Percentiles rank a stretch among this genome's conserved stretches.
Conservation (phyloP, 2,888 invertebrate genomes). For the Cryptus armator region DNA sequence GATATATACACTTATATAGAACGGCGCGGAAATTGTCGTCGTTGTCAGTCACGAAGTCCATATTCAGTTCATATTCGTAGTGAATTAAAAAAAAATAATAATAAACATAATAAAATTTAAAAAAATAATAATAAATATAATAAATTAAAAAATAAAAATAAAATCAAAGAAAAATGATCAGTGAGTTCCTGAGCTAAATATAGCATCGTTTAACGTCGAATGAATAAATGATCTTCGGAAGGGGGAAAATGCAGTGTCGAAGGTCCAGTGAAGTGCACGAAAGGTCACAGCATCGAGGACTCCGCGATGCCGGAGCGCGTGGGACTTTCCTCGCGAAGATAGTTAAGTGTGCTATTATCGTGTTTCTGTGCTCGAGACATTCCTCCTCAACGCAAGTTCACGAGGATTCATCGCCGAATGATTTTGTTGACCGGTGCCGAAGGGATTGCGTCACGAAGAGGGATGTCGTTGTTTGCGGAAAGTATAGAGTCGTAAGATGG, state of each 20-base stretch:
- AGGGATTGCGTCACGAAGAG: constrained; percentile 78
- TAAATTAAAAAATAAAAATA: too few relatives aligned
- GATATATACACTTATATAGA: background rate
- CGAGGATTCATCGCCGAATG: constrained; percentile 72
- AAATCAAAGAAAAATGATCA: background rate
- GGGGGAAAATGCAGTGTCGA: constrained; percentile 36
- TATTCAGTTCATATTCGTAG: background rate
- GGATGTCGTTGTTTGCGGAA: constrained; percentile 80
- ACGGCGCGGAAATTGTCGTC: background rate
- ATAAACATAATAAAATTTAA: too few relatives aligned
- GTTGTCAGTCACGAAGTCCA: background rate
- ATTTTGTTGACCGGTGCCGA: constrained; percentile 80
- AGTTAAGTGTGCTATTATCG: constrained; percentile 70
- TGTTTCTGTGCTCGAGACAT: constrained; percentile 69
- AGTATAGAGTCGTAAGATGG: constrained; percentile 81
- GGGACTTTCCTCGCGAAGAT: constrained; percentile 41
- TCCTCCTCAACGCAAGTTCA: constrained; percentile 62
- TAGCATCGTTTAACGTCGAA: background rate
- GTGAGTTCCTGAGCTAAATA: background rate
- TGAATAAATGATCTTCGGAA: background rate
- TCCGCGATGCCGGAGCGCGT: constrained; percentile 30
- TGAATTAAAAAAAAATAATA: background rate
- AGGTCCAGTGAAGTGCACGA: constrained; percentile 49
- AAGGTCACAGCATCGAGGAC: constrained; percentile 58
- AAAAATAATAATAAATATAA: too few relatives aligned